Percentiles rank a stretch among this genome's conserved stretches.
These are phyloP conservation scores for Isichthys henryi DNA, from an alignment of 2,113 vertebrate species.

Conservation along the genomic window DNA sequence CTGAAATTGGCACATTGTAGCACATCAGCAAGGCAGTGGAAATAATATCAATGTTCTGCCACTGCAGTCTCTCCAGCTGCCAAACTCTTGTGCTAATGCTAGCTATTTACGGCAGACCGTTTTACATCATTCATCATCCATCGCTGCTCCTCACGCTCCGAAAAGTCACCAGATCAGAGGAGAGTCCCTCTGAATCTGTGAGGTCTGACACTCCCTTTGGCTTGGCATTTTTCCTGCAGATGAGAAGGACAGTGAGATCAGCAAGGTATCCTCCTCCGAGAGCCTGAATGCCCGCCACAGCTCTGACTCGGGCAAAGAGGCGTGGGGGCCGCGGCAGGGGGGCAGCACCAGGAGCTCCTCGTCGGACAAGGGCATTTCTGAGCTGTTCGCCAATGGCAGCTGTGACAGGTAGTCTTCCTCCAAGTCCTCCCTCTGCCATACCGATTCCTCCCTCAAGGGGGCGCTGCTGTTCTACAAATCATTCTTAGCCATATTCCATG, in stretches of 20 bases:
- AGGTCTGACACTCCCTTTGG: neutral
- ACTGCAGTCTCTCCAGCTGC: neutral
- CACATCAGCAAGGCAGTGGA: neutral
- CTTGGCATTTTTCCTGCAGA: slow-evolving; percentile 36
- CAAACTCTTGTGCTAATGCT: neutral
- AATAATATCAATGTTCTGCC: neutral
- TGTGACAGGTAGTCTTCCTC: slow-evolving; percentile 37
- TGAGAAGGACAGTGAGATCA: slow-evolving; percentile 50
- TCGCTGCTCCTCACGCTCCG: neutral
- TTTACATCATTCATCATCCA: neutral
- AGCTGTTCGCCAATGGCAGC: slow-evolving; percentile 45
- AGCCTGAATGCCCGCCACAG: slow-evolving; percentile 53
- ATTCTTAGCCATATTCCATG: neutral
- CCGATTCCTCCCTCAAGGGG: neutral
- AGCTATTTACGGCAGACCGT: neutral
- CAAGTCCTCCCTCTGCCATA: too few relatives aligned
- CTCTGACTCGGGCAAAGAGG: slow-evolving; percentile 33
- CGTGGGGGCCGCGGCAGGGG: slow-evolving; percentile 26
- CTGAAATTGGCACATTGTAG: neutral
- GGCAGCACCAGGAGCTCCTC: slow-evolving; percentile 48
- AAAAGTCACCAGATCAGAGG: neutral
- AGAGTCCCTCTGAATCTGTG: neutral
- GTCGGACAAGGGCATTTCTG: slow-evolving; percentile 40
- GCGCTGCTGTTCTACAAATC: neutral
- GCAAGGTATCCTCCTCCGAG: slow-evolving; percentile 57